Base-by-base conservation (phyloP, 2,113 vertebrate species). In the Dendrocopos noguchii region DNA sequence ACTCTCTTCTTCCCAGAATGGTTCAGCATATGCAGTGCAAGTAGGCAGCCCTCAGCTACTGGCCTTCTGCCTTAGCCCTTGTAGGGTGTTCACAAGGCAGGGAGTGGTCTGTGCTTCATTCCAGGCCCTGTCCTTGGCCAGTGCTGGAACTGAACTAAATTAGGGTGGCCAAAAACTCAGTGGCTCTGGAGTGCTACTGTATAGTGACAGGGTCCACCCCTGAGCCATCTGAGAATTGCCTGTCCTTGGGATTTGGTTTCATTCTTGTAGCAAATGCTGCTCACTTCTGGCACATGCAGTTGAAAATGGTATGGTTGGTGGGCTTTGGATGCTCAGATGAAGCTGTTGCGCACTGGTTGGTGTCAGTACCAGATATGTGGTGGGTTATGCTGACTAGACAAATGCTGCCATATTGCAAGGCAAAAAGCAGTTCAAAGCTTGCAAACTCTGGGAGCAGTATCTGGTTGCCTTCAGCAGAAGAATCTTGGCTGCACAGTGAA, bases 401-500 rank as follows among this genome's bases (percentile, higher is more conserved):
- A 36, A 33, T 59, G 34, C 61, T 64, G 57, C 36, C 20, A 16
- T 34, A 63, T 9, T 34, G 70, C 74, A 61, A 92, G 86, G 87
- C 44, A 71, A 84, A 60, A 84, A 22, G 6, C 63, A 36, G 20
- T 47, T 76, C 25, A 80, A 79, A 96, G 60, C 21, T 76, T 39
- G 59, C 57, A 44, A 84, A 68, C 34, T 92, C 64, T 93, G 66
- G 65, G 33, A 90, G 46, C 91, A 91, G 52, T 73, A 71, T 89
- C 28, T 77, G 7, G 20, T 72, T 88, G 84, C 61, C 71, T 57
- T 28, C 65, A 76, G 72, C 80, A 90, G 91, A 94, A 87, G 70
- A 63, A 44, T 84, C 56, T 71, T 18, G 39, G 10, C 83, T 87
- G 36, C 57, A 63, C 93, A 98, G 96, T 97, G 42, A 97, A 98